Percentiles rank a stretch among this genome's conserved stretches.
These are phyloP conservation scores for Syrmaticus mikado DNA, from an alignment of 2,113 vertebrate species.

Conservation along the genomic window DNA sequence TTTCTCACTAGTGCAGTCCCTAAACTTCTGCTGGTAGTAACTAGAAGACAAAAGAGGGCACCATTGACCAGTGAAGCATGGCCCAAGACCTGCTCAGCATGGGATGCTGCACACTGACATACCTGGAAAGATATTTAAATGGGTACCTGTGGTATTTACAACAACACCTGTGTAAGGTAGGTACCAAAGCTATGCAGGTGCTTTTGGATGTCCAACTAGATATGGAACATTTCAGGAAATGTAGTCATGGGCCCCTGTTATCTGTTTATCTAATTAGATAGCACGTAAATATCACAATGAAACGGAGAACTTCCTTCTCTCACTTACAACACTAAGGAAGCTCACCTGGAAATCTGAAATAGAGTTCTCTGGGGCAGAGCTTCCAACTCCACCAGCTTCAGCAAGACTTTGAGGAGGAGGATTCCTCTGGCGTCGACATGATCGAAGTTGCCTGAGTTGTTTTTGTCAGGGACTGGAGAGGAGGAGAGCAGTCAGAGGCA, in stretches of 20 bases:
- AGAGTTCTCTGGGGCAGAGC: slow-evolving; percentile 17
- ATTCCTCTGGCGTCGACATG: slow-evolving; percentile 22
- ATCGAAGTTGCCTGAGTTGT: neutral
- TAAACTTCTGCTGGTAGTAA: slow-evolving; percentile 66
- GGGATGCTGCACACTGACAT: fast-evolving
- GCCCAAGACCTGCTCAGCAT: neutral
- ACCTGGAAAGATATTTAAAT: neutral
- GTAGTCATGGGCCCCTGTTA: neutral
- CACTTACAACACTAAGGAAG: neutral
- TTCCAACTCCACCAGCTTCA: slow-evolving; percentile 67
- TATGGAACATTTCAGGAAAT: neutral
- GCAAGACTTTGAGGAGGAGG: slow-evolving; percentile 64
- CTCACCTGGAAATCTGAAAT: slow-evolving; percentile 64
- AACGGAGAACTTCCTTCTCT: neutral
- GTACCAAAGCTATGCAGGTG: neutral
- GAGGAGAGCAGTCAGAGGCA: neutral
- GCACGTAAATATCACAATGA: neutral
- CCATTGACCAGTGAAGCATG: neutral
- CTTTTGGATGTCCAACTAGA: neutral
- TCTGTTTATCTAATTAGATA: neutral
- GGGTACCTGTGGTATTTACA: neutral
- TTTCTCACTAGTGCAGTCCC: neutral
- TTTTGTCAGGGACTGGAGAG: slow-evolving; percentile 46
- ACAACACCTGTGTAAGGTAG: neutral
- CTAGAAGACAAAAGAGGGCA: slow-evolving; percentile 36